phyloP scores from a whole-genome alignment of 1,140 invertebrate genomes.

The Leptinotarsa undecemlineata region DNA sequence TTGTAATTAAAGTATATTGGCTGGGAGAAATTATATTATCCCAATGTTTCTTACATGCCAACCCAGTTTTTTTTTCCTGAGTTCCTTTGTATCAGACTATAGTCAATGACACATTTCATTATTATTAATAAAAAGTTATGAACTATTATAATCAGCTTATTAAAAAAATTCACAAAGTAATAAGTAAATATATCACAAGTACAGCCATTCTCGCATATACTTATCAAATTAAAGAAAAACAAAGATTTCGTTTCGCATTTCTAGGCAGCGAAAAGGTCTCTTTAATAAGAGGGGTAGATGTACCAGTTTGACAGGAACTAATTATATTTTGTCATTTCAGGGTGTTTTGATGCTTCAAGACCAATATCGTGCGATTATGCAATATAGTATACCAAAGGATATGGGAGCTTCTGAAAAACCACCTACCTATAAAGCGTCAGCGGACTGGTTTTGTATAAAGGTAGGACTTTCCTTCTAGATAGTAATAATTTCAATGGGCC shows the following conservation, averaged over 20 bases:
- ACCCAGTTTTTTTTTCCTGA: too few relatives aligned
- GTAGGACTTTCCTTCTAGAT: constrained; percentile 70
- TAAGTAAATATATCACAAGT: not conserved
- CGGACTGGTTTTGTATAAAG: constrained; percentile 72
- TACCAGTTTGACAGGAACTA: constrained; percentile 35
- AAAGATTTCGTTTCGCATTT: constrained; percentile 30
- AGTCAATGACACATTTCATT: too few relatives aligned
- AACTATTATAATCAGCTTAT: too few relatives aligned
- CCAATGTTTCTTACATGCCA: too few relatives aligned
- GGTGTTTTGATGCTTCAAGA: constrained; percentile 72
- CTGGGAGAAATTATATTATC: too few relatives aligned
- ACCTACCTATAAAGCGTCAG: constrained; percentile 59
- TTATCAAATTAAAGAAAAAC: constrained; percentile 1
- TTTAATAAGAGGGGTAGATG: constrained; percentile 53
- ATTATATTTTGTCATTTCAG: constrained; percentile 55
- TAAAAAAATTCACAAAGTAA: too few relatives aligned
- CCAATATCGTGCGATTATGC: constrained; percentile 70
- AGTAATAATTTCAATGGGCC: constrained; percentile 52
- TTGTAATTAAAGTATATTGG: too few relatives aligned
- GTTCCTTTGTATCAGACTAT: too few relatives aligned
- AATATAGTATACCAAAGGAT: constrained; percentile 71
- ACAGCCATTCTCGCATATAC: not conserved
- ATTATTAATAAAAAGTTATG: too few relatives aligned
- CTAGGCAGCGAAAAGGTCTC: constrained; percentile 52
- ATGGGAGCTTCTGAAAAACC: constrained; percentile 58